Evolutionary conservation across 1,140 invertebrate species (phyloP), one percentile per base, ranked within the genome.

Genomic region (Dendrolimus kikuchii): DNA sequence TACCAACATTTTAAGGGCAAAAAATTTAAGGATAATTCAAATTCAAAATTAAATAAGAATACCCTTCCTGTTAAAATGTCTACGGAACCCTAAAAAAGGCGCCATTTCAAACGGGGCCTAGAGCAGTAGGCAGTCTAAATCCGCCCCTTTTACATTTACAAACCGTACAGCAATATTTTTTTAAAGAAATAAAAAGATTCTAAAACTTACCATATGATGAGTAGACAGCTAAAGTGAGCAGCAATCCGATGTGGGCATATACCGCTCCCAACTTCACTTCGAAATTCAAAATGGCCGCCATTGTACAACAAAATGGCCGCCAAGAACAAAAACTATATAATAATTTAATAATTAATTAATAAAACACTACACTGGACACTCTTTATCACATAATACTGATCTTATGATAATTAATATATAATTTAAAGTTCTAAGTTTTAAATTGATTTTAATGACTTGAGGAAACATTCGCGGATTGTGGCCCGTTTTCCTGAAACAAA

Each of bases 151-250:
- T 23, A 23, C 23, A 23, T 23, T 1, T 23, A 23, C 23, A 23
- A 23, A 23, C 23, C 23, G 23, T 23, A 23, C 1, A 23, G 3
- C 3, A 23, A 23, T 23, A 23, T 23, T 23, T 23, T 23, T 44
- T 44, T 7, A 44, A 7, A 46, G 7, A 4, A 46, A 46, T 46
- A 52, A 48, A 60, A 56, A 23, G 23, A 2, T 23, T 23, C 3
- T 23, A 23, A 42, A n/a, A 71, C 77, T 77, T 38, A 83, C 80
- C 80, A 55, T 83, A 74, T 51, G 80, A 78, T 7, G 80, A 81
- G 62, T 80, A 83, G 5, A 83, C 80, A 23, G 77, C 68, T 5
- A 78, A 41, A n/a, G 66, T 59, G n/a, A 83, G 66, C 51, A 83
- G 64, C 58, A 83, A 45, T 51, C 68, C 47, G 55, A 71, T 62